These are phyloP conservation scores for Dromius quadrimaculatus DNA, from an alignment of 2,888 invertebrate genomes.

Conservation along the genomic window DNA sequence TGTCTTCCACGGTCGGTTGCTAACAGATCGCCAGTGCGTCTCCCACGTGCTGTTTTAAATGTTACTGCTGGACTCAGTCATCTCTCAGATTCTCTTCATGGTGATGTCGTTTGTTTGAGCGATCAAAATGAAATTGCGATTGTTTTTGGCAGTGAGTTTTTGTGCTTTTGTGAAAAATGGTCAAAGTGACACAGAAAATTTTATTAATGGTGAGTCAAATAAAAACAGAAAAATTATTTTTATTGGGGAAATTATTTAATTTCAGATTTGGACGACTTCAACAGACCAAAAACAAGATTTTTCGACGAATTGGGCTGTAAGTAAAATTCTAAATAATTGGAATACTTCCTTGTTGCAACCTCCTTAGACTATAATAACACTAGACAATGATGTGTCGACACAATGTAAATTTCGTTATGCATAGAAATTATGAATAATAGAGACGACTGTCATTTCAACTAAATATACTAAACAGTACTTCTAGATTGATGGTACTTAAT, in stretches of 20 bases:
- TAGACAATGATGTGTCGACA: background rate
- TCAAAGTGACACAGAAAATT: slow-evolving; percentile 59
- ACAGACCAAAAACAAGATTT: slow-evolving; percentile 67
- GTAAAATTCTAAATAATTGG: slow-evolving; percentile 62
- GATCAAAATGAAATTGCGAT: slow-evolving; percentile 60
- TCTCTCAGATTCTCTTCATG: background rate
- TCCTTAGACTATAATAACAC: background rate
- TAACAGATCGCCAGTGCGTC: background rate
- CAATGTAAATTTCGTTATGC: background rate
- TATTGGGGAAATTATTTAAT: background rate
- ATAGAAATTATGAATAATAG: background rate
- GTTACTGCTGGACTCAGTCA: background rate
- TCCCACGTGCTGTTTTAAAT: slow-evolving; percentile 4
- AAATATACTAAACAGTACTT: background rate
- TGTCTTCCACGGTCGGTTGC: slow-evolving; percentile 55
- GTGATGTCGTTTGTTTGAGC: slow-evolving; percentile 11
- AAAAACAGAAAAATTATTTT: background rate
- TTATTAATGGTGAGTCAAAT: slow-evolving; percentile 61
- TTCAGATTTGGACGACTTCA: slow-evolving; percentile 54
- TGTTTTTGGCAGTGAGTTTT: slow-evolving; percentile 58
- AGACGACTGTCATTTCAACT: background rate
- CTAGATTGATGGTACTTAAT: no score
- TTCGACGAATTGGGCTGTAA: slow-evolving; percentile 80
- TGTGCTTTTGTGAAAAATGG: slow-evolving; percentile 56
- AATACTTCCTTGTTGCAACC: background rate